These are phyloP conservation scores for Meleagris gallopavo DNA, from an alignment of 2,113 vertebrate genomes.

Conservation along the genomic window DNA sequence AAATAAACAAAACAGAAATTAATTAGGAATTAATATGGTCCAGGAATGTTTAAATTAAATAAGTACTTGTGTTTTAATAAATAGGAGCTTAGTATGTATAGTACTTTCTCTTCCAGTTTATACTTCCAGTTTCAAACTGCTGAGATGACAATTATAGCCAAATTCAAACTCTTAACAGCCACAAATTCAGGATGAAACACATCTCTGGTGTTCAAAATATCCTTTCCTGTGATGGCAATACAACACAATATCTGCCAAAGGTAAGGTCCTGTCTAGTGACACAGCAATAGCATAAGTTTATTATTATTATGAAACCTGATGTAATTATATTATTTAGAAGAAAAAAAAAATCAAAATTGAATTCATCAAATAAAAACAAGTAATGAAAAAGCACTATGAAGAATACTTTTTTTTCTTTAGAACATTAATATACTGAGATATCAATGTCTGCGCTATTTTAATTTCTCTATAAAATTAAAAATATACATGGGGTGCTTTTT, in stretches of 20 bases:
- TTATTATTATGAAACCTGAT: rapidly evolving
- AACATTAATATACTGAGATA: background rate
- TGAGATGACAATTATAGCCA: background rate
- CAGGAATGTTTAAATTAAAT: slow-evolving; percentile 21
- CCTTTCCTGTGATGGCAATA: background rate
- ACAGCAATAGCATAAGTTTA: background rate
- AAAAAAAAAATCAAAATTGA: background rate
- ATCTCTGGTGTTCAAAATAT: background rate
- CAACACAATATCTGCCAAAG: background rate
- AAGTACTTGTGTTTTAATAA: background rate
- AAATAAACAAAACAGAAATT: slow-evolving; percentile 37
- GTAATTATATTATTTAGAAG: background rate
- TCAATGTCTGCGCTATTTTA: background rate
- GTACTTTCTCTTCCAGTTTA: background rate
- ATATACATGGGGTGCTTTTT: background rate
- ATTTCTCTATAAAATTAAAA: background rate
- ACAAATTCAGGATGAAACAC: background rate
- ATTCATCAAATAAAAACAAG: background rate
- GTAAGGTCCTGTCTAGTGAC: background rate
- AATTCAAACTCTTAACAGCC: background rate
- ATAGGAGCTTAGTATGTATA: background rate
- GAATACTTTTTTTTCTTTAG: background rate
- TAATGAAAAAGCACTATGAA: background rate
- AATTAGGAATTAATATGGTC: slow-evolving; percentile 6
- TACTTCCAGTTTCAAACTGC: background rate